These are phyloP conservation scores for Percina caprodes DNA, from an alignment of 2,113 vertebrate species.

Conservation along the genomic window DNA sequence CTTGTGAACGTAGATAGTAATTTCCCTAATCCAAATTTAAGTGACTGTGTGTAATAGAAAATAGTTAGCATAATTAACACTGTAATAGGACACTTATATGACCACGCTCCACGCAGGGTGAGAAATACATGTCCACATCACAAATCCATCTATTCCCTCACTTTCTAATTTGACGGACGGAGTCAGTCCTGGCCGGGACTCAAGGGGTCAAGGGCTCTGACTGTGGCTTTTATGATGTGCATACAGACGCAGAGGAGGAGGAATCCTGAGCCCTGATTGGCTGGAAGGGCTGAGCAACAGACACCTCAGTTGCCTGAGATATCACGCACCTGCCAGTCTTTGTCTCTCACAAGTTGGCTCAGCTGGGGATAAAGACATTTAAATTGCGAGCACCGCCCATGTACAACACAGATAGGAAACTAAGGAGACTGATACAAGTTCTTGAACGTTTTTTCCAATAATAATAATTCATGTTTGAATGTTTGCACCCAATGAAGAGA, in stretches of 20 bases:
- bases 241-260: slow-evolving; percentile 2
- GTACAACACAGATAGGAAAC: slow-evolving; percentile 22
- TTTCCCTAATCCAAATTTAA: too few relatives aligned
- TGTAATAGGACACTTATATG: slow-evolving; percentile 52
- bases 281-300: slow-evolving; percentile 40
- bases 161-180: slow-evolving; percentile 58
- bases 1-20: too few relatives aligned
- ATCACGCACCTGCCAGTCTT: slow-evolving; percentile 75
- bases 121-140: slow-evolving; percentile 41
- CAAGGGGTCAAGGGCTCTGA: slow-evolving; percentile 34
- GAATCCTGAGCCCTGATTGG: slow-evolving; percentile 47
- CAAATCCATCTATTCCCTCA: slow-evolving; percentile 30
- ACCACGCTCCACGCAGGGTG: slow-evolving; percentile 24
- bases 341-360: slow-evolving; percentile 70
- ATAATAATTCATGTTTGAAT: neutral
- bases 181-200: slow-evolving; percentile 31
- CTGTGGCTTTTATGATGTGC: slow-evolving; percentile 30
- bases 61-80: slow-evolving; percentile 58
- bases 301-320: slow-evolving; percentile 34
- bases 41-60: slow-evolving; percentile 52
- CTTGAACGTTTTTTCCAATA: neutral
- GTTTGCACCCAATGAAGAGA: neutral
- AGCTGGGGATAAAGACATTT: slow-evolving; percentile 51
- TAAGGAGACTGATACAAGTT: neutral
- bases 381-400: slow-evolving; percentile 36